Evolutionary conservation across 1,140 invertebrate genomes (phyloP).

Genomic region (Zaprionus capensis): DNA sequence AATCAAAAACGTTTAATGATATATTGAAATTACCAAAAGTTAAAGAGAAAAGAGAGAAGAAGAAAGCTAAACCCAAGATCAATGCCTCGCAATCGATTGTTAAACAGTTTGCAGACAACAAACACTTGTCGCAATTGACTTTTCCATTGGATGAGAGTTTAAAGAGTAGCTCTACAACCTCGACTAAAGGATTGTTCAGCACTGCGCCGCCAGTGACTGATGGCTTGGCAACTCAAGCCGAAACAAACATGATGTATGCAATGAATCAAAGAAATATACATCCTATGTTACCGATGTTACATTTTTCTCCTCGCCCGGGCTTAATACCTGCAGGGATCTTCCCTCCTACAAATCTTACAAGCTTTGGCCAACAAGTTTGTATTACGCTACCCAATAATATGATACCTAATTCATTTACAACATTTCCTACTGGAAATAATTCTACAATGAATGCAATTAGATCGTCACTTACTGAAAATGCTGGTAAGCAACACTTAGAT

Average conservation of each 20-base stretch:
- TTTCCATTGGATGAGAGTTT: neutral
- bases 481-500: neutral
- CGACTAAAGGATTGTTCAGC: neutral
- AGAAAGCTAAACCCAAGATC: constrained; percentile 50
- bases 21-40: constrained; percentile 14
- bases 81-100: neutral
- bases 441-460: neutral
- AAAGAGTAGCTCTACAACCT: neutral
- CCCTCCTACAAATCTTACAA: constrained; percentile 54
- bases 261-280: constrained; percentile 38
- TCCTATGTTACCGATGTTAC: constrained; percentile 57
- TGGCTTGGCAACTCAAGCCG: neutral
- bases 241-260: constrained; percentile 24
- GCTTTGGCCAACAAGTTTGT: constrained; percentile 34
- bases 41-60: constrained; percentile 63
- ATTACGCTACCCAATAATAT: constrained; percentile 17
- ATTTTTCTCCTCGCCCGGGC: constrained; percentile 87
- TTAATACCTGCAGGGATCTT: constrained; percentile 88
- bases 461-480: neutral
- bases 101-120: neutral
- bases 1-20: neutral
- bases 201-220: neutral
- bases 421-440: constrained; percentile 20
- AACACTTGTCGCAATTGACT: neutral
- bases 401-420: constrained; percentile 51